Conservation (phyloP, 1,140 invertebrate genomes). For the Danaus melanippus region DNA sequence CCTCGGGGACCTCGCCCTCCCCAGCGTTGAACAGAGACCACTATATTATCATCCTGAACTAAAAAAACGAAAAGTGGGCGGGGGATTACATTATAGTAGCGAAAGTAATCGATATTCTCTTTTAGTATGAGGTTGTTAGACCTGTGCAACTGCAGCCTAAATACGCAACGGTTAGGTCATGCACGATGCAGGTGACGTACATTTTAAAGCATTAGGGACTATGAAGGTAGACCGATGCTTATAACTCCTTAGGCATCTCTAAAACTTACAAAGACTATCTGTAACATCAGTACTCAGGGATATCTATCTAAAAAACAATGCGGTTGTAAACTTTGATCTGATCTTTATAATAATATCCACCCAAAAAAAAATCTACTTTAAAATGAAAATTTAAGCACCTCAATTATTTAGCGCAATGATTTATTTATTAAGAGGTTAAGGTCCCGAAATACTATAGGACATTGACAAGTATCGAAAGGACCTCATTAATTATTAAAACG, state of each 20-base stretch:
- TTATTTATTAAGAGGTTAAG: background rate
- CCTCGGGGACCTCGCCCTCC: slow-evolving; percentile 34
- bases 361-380: too few relatives aligned
- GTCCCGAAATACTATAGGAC: background rate
- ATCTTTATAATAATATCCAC: too few relatives aligned
- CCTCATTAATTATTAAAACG: slow-evolving; percentile 46
- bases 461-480: slow-evolving; percentile 16
- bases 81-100: slow-evolving; percentile 73
- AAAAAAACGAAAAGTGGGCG: slow-evolving; percentile 74
- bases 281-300: too few relatives aligned
- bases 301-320: too few relatives aligned
- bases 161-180: slow-evolving; percentile 37
- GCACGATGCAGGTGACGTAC: background rate
- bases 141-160: slow-evolving; percentile 64
- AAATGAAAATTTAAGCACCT: too few relatives aligned
- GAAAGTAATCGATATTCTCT: slow-evolving; percentile 76
- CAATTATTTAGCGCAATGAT: too few relatives aligned
- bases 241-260: too few relatives aligned
- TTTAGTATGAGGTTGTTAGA: slow-evolving; percentile 66
- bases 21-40: slow-evolving; percentile 62
- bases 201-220: too few relatives aligned
- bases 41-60: slow-evolving; percentile 71
- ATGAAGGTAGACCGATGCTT: too few relatives aligned
- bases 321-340: too few relatives aligned
- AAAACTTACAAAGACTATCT: too few relatives aligned